Conservation (phyloP, 1,140 invertebrate species). For the Armadillidium nasatum region DNA sequence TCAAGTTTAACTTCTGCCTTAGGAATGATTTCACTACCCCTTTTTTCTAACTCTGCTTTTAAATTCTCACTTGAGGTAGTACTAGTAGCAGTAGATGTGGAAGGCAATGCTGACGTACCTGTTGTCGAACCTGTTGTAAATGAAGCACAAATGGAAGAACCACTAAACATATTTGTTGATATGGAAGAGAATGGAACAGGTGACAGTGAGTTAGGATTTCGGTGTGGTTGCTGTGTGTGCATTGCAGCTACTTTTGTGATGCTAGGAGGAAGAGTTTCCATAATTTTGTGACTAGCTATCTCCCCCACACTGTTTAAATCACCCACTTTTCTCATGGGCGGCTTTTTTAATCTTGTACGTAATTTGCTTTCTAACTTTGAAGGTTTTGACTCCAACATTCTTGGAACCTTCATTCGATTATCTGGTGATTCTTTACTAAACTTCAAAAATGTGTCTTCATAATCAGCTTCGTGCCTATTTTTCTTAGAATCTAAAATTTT, state of each 20-base stretch:
- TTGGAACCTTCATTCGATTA: slow-evolving; percentile 33
- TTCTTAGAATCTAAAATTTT: slow-evolving; percentile 42
- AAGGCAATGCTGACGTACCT: slow-evolving; percentile 11
- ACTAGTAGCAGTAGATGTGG: background rate
- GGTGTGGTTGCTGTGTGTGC: slow-evolving; percentile 44
- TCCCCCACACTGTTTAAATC: slow-evolving; percentile 44
- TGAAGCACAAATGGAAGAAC: background rate
- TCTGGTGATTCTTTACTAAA: slow-evolving; percentile 44
- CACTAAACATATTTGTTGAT: background rate
- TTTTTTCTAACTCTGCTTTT: slow-evolving; percentile 37
- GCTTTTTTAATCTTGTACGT: slow-evolving; percentile 39
- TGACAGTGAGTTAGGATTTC: slow-evolving; percentile 41
- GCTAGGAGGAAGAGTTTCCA: slow-evolving; percentile 43
- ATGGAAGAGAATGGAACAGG: slow-evolving; percentile 7
- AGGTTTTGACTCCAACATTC: slow-evolving; percentile 35
- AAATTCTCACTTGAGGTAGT: slow-evolving; percentile 25
- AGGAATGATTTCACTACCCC: slow-evolving; percentile 26
- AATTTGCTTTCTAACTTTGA: slow-evolving; percentile 38
- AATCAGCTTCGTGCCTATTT: slow-evolving; percentile 37
- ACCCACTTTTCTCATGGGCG: slow-evolving; percentile 39
- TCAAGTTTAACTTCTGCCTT: slow-evolving; percentile 33
- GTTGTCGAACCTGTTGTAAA: background rate
- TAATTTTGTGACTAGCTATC: slow-evolving; percentile 45
- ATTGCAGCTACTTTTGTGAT: slow-evolving; percentile 44
- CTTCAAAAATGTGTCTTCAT: slow-evolving; percentile 37